Evolutionary conservation across 1,140 invertebrate genomes (phyloP).

Genomic region (Lerema accius): DNA sequence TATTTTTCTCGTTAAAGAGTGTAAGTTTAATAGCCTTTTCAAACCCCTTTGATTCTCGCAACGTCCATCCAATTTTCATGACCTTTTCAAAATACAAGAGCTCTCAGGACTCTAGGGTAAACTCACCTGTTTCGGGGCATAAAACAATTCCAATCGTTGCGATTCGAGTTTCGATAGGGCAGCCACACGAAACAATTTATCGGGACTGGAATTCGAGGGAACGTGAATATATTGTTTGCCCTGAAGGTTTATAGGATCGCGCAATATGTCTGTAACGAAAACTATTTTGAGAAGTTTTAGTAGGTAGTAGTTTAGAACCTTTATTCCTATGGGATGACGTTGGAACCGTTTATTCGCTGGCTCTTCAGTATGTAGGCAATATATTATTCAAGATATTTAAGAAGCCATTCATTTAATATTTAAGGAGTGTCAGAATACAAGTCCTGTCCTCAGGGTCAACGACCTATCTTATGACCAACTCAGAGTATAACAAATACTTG

Average conservation of each 20-base stretch:
- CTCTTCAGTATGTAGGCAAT: no score
- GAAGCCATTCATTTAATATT: no score
- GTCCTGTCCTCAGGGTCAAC: no score
- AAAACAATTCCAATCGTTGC: constrained; percentile 31
- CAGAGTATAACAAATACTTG: no score
- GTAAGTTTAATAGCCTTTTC: not conserved
- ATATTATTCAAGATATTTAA: no score
- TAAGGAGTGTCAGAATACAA: no score
- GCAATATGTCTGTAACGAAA: constrained; percentile 18
- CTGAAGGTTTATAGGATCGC: constrained; percentile 17
- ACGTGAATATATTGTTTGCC: constrained; percentile 32
- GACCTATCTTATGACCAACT: no score
- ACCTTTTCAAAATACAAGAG: constrained; percentile 27
- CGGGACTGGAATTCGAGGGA: constrained; percentile 24
- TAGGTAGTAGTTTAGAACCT: constrained; percentile 1
- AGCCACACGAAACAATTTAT: constrained; percentile 39
- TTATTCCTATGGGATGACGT: constrained; percentile 9
- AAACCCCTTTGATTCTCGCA: constrained; percentile 10
- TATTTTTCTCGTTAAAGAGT: no score
- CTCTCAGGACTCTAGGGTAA: constrained; percentile 19
- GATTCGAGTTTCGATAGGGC: constrained; percentile 20
- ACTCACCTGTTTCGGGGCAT: constrained; percentile 26
- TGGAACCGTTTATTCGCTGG: no score
- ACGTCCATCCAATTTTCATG: constrained; percentile 20
- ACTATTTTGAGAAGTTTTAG: constrained; percentile 26